Evolutionary conservation across 2,113 vertebrate species (phyloP).

Genomic region (Epinephelus cyanopodus): DNA sequence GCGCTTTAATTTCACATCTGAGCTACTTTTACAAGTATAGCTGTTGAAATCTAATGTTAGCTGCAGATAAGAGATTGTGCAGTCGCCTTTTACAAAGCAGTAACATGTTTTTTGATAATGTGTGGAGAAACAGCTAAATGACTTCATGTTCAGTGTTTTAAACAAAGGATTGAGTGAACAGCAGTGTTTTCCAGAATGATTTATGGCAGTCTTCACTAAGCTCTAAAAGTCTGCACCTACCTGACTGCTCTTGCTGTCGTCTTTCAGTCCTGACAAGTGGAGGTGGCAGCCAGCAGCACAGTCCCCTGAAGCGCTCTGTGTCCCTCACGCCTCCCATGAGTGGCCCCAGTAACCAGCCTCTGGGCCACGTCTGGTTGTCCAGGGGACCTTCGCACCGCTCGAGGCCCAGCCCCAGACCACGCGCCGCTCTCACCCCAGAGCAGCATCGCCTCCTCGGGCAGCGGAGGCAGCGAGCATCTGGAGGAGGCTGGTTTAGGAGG

Average conservation of each 20-base stretch:
- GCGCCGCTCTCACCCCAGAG: slow-evolving; percentile 99
- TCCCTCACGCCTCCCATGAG: slow-evolving; percentile 99
- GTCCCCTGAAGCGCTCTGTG: slow-evolving; percentile 98
- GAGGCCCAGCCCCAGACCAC: slow-evolving; percentile 94
- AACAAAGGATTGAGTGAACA: neutral
- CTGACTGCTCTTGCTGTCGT: slow-evolving; percentile 67
- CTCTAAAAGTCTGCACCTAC: slow-evolving; percentile 12
- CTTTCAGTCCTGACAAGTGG: slow-evolving; percentile 91
- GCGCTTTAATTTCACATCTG: neutral
- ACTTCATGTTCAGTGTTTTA: neutral
- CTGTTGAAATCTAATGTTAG: neutral
- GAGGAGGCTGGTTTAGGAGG: slow-evolving; percentile 89
- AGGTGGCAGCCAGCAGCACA: slow-evolving; percentile 88
- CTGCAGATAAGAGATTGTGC: neutral
- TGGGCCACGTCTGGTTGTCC: slow-evolving; percentile 99
- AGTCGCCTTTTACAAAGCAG: neutral
- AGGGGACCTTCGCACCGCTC: slow-evolving; percentile 93
- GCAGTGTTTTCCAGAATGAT: neutral
- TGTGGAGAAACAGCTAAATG: neutral
- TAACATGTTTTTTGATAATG: neutral
- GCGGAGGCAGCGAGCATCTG: slow-evolving; percentile 98
- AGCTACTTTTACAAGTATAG: neutral
- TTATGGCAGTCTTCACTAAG: neutral
- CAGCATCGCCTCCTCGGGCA: slow-evolving; percentile 99
- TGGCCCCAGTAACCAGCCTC: slow-evolving; percentile 91